phyloP scores from a whole-genome alignment of 2,113 vertebrate genomes.

The Anas platyrhynchos region DNA sequence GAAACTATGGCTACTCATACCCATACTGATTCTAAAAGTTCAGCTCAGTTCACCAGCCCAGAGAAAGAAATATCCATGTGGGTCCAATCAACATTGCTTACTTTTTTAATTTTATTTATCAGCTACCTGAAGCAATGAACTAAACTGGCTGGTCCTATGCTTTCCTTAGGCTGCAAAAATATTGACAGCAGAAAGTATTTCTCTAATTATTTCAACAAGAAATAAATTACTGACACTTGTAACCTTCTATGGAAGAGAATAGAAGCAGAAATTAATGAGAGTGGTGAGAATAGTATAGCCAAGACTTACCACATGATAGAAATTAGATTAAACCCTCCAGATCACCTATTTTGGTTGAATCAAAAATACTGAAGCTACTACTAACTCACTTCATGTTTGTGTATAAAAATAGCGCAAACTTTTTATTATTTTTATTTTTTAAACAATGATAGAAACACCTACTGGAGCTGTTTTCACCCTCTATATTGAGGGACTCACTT shows the following conservation, averaged over 20 bases:
- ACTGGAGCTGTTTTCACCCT: not conserved
- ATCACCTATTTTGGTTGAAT: not conserved
- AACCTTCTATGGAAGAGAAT: not conserved
- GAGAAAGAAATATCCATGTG: not conserved
- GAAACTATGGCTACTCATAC: not conserved
- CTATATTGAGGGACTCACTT: not conserved
- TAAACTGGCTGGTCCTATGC: not conserved
- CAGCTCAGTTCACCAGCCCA: not conserved
- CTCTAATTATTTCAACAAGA: conserved; percentile 11
- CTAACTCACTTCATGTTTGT: not conserved
- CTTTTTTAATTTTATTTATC: not conserved
- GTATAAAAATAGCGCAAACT: not conserved
- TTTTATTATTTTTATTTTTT: not conserved
- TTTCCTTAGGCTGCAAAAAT: conserved; percentile 16
- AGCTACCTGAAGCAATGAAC: not conserved
- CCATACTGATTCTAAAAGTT: not conserved
- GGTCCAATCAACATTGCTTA: not conserved
- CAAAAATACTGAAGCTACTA: not conserved
- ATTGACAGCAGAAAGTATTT: not conserved
- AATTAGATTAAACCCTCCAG: not conserved
- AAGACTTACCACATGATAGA: not conserved
- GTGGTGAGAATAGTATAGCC: not conserved
- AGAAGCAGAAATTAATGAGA: not conserved
- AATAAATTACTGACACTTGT: not conserved
- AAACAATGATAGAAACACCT: not conserved